Base-by-base conservation (phyloP, 35 echinoderm and acorn worm genomes). In the Lytechinus pictus region DNA sequence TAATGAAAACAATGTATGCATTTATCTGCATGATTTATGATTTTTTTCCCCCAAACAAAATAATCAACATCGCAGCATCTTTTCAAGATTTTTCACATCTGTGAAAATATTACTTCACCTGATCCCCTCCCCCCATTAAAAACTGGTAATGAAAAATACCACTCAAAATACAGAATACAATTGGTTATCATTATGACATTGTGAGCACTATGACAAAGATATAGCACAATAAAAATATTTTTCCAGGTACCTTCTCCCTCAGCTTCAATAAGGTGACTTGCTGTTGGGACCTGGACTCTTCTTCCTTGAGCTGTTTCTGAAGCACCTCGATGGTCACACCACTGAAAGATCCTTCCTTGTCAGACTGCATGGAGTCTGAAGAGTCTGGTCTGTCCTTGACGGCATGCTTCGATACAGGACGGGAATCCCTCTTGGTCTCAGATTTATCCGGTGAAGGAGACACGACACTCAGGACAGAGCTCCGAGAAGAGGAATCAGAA, bases 291-390 rank as follows among this genome's bases (percentile, higher is more conserved):
- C 98, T 86, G 3, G 97, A 55, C 44, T 98, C 96, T 79, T 99
- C 98, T 44, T 99, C 97, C 86, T 95, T 95, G 66, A 99, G 87
- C 92, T 99, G 95, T 94, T 99, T 97, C 91, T 86, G 95, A n/a
- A 99, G 71, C 60, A 98, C 66, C 93, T 99, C 96, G 0, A 92
- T 91, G 8, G 97, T 94, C 24, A 96, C 55, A n/a, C 57, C 86
- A 29, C 87, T 54, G 92, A 96, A 94, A 52, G 97, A 96, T 16
- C 96, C 96, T 52, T 93, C 93, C 87, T 55, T 89, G 60, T 61
- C 86, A 44, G 92, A 29, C 95, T 56, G 53, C 53, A 93, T 24
- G 3, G 92, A 93, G 57, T 93, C 92, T 10, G 92, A 27, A 57
- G 92, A 93, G n/a, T 93, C 92, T 5, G 28, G 28, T 27, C 27